phyloP scores from a whole-genome alignment of 1,140 invertebrate species.

The Heterodera carotae region DNA sequence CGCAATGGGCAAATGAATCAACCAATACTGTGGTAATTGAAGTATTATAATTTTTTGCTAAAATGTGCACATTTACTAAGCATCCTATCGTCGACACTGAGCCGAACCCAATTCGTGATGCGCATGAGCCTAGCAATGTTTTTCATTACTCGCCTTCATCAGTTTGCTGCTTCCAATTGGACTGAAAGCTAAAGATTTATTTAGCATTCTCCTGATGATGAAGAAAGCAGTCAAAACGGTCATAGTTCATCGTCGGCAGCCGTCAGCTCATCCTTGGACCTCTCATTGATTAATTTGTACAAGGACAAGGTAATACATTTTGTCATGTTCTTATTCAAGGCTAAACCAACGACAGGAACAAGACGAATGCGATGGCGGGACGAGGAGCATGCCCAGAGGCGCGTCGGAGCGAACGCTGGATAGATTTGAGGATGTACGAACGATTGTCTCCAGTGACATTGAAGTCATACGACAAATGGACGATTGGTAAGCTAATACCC shows the following conservation, averaged over 20 bases:
- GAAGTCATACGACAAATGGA: conserved; percentile 52
- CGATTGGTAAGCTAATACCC: conserved; percentile 44
- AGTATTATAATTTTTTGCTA: not conserved
- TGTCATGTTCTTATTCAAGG: not conserved
- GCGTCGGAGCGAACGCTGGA: conserved; percentile 26
- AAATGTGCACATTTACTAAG: conserved; percentile 25
- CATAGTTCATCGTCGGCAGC: conserved; percentile 15
- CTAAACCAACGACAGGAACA: conserved; percentile 16
- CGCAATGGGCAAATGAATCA: conserved; percentile 12
- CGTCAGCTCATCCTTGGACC: conserved; percentile 37
- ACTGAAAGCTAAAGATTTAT: not conserved
- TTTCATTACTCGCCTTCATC: conserved; percentile 57
- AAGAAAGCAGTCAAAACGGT: conserved; percentile 39
- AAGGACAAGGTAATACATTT: conserved; percentile 19
- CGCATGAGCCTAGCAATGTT: conserved; percentile 41
- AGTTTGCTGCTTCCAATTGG: conserved; percentile 22
- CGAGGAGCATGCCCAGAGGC: conserved; percentile 12
- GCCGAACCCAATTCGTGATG: conserved; percentile 59
- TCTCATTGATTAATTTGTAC: conserved; percentile 53
- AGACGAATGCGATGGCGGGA: conserved; percentile 20
- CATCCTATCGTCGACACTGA: conserved; percentile 50
- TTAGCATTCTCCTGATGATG: conserved; percentile 54
- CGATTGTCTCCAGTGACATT: conserved; percentile 55
- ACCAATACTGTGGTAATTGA: not conserved
- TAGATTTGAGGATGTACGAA: conserved; percentile 44